Conservation (phyloP, 2,113 vertebrate species). For the Alectura lathami region DNA sequence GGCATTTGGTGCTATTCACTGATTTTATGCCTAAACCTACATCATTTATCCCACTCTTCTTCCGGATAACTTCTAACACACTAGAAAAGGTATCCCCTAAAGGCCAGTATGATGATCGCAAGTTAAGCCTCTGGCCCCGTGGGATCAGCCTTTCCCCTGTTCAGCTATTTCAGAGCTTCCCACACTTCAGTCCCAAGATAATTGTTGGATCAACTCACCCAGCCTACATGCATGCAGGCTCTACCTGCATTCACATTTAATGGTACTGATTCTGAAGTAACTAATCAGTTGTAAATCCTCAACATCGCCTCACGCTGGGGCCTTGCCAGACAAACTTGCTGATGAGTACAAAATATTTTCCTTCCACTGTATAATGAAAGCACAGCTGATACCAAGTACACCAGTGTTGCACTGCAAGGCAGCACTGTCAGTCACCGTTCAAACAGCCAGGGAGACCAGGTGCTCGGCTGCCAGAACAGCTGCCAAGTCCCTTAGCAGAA, state of each 20-base stretch:
- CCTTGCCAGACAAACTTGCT: neutral
- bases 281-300: neutral
- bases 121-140: neutral
- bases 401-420: neutral
- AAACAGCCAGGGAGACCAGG: neutral
- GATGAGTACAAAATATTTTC: neutral
- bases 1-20: neutral
- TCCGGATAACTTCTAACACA: neutral
- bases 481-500: neutral
- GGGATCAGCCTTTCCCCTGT: neutral
- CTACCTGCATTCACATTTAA: neutral
- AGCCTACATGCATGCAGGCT: neutral
- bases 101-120: neutral
- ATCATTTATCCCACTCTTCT: neutral
- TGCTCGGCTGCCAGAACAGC: neutral
- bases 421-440: neutral
- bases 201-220: neutral
- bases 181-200: neutral
- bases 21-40: neutral
- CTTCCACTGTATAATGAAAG: neutral
- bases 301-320: neutral
- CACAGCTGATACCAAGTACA: no score
- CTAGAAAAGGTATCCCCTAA: neutral
- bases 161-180: neutral
- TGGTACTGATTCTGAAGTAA: neutral